Evolutionary conservation across 2,797 vertebrate genomes (phyloP), one percentile per base, ranked within the genome.

Genomic region (Phoebastria nigripes): DNA sequence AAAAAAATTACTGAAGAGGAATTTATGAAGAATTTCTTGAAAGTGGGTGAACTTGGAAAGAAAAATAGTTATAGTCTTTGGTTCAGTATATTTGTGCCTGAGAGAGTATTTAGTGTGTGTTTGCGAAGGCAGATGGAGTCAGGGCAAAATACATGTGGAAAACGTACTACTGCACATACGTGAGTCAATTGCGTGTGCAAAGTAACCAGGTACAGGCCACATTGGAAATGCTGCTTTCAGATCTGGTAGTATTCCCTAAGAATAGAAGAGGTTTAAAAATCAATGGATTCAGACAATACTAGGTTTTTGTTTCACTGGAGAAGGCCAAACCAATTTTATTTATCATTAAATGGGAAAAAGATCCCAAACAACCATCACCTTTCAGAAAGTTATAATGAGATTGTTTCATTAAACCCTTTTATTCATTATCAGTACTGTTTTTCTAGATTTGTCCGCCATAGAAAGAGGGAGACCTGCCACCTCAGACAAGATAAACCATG

Each of bases 121-220:
- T 69, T 84, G 13, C 58, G 44, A 81, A 74, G 25, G 31, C 15
- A 83, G 55, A 51, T 11, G 19, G 16, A 74, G 11, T 76, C 39
- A 80, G 26, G 31, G 41, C 4, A 78, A 67, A 85, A 81, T 26
- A 28, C 1, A 8, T 0, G 6, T 59, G 12, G 5, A 47, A 92
- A 62, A 35, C 2, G 49, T 62, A 7, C 7, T 39, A 6, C 29
- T 35, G 26, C 21, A 44, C 21, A 12, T 39, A 4, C 0, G 0
- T 66, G 76, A 66, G 12, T 77, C 17, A 62, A 42, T 9, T 11
- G 16, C 2, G 4, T 8, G 11, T 51, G 49, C 35, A 54, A 61
- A 90, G 54, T 54, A 74, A 65, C 3, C 9, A 54, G 39, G 20
- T 54, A 47, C 8, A 69, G 3, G 10, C 26, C 4, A 18, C 2